Percentiles rank a stretch among this genome's conserved stretches.
Conservation (phyloP, 2,888 invertebrate genomes). For the Anaspis maculata region DNA sequence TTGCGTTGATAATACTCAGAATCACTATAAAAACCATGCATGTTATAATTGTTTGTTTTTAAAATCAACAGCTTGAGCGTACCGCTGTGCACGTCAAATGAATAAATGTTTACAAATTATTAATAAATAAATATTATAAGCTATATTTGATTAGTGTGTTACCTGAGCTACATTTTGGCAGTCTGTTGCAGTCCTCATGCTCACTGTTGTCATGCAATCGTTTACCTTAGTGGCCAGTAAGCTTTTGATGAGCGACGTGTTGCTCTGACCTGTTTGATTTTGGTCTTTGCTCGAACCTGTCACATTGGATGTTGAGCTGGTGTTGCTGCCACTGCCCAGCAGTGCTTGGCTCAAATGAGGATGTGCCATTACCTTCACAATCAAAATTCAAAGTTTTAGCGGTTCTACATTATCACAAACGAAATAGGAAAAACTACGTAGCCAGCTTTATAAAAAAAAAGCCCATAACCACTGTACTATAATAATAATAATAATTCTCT, state of each 20-base stretch:
- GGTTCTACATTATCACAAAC: too few relatives aligned
- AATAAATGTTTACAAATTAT: too few relatives aligned
- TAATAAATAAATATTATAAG: too few relatives aligned
- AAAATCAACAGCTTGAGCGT: too few relatives aligned
- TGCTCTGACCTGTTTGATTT: constrained; percentile 43
- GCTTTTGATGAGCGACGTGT: constrained; percentile 85
- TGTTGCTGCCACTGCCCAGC: constrained; percentile 34
- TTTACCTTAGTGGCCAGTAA: constrained; percentile 89
- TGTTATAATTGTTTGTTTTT: too few relatives aligned
- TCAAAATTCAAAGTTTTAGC: too few relatives aligned
- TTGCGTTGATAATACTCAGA: too few relatives aligned
- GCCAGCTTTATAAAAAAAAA: neutral
- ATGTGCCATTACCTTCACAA: constrained; percentile 49
- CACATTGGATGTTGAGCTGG: constrained; percentile 15
- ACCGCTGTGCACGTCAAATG: too few relatives aligned
- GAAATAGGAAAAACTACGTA: neutral
- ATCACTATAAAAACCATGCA: too few relatives aligned
- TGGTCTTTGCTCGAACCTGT: constrained; percentile 10
- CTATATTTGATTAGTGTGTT: constrained; percentile 34
- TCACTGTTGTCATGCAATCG: constrained; percentile 47
- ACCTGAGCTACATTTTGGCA: constrained; percentile 50
- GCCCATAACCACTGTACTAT: neutral
- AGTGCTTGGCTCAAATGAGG: constrained; percentile 56
- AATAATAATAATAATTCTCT: neutral
- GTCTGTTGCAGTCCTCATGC: constrained; percentile 43